Conservation (phyloP, 2,797 vertebrate species). For the Sylvilagus floridanus region DNA sequence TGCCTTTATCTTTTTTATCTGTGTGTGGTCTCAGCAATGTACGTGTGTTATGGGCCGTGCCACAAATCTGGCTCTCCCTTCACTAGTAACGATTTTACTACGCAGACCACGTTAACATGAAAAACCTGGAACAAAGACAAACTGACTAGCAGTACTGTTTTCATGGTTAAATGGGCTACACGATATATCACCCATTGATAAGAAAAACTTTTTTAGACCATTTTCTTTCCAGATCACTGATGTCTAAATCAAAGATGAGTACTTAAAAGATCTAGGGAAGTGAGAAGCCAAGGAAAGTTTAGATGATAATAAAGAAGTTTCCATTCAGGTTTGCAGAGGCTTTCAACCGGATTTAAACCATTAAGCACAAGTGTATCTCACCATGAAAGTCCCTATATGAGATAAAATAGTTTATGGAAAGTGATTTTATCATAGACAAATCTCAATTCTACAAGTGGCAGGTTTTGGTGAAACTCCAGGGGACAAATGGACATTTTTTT, state of each 20-base stretch:
- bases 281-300: not conserved
- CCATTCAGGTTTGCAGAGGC: not conserved
- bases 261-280: not conserved
- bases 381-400: not conserved
- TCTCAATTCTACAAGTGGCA: not conserved
- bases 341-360: not conserved
- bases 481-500: not conserved
- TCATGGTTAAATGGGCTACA: not conserved
- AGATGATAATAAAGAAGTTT: not conserved
- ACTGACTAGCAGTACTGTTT: conserved; percentile 43
- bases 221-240: conserved; percentile 35
- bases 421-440: not conserved
- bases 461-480: not conserved
- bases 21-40: conserved; percentile 69
- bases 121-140: conserved; percentile 63
- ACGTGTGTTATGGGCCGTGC: not conserved
- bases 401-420: not conserved
- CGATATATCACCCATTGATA: conserved; percentile 44
- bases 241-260: conserved; percentile 17
- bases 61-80: conserved; percentile 48
- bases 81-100: conserved; percentile 58
- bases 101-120: conserved; percentile 22
- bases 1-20: conserved; percentile 69
- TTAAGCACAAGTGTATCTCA: not conserved
- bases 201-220: conserved; percentile 38